Base-by-base conservation (phyloP, 2,888 invertebrate species). In the Lapara coniferarum region DNA sequence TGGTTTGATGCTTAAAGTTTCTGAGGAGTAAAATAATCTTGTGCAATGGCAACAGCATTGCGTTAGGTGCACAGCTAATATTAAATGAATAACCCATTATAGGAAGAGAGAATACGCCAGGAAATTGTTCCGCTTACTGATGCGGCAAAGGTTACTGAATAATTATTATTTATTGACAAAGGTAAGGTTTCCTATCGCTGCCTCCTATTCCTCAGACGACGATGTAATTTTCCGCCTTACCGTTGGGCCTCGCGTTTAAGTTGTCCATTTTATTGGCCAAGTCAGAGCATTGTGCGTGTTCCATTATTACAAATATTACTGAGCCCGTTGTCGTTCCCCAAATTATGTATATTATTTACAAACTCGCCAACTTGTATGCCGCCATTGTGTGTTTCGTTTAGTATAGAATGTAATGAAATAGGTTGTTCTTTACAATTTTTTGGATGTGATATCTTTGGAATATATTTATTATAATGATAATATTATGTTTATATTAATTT, bases 221-320 rank as follows among this genome's bases (percentile, higher is more conserved):
- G 68, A 70, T 63, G 72, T 73, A 81, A 77, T 76, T 77, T 77
- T 76, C 72, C 73, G 75, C 71, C 74, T 73, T 72, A 72, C 71
- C 75, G 72, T 78, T 75, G 75, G 78, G 77, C 78, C 75, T 76
- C 75, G 79, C 82, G 79, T 84, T 88, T 83, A 85, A 84, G 79
- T 82, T 78, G 74, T 77, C 80, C 84, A 81, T 84, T 85, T 88
- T 87, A 89, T 87, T 81, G 77, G 80, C 69, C 77, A 73, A 78
- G 77, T 78, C 81, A 73, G 71, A 67, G 75, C 80, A 80, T 84
- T 84, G 86, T 86, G 84, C 81, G 82, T 83, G 82, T 77, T 74
- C 76, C 72, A 74, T 79, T 80, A 80, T 79, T 78, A 77, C 76
- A 66, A 67, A 73, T 71, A 73, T 69, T 72, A 71, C 71, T 74